Conservation (phyloP, 2,113 vertebrate genomes). For the Amblyopsis rosae region DNA sequence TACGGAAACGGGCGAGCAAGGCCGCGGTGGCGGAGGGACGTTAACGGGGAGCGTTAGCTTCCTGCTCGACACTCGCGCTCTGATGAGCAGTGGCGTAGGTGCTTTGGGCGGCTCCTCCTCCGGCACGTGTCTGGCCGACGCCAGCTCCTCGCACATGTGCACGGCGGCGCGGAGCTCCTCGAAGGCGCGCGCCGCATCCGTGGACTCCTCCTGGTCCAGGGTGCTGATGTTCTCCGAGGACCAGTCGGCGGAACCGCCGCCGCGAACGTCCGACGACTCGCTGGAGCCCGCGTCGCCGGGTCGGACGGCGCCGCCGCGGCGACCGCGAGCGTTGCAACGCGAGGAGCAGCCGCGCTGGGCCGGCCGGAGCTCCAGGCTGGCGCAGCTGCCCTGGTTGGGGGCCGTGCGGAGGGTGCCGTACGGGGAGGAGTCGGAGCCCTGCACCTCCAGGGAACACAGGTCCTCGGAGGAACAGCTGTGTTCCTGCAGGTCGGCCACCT, state of each 20-base stretch:
- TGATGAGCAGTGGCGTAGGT: constrained; percentile 62
- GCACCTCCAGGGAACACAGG: constrained; percentile 85
- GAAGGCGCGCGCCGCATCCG: constrained; percentile 52
- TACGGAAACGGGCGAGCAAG: constrained; percentile 69
- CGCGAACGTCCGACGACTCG: constrained; percentile 71
- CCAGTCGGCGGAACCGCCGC: constrained; percentile 75
- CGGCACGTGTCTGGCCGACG: constrained; percentile 69
- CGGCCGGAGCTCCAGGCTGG: constrained; percentile 72
- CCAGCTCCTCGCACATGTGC: constrained; percentile 69
- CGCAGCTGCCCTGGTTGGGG: constrained; percentile 72
- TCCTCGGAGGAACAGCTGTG: constrained; percentile 84
- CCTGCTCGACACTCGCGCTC: constrained; percentile 67
- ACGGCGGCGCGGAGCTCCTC: constrained; percentile 58
- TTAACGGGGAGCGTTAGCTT: constrained; percentile 67
- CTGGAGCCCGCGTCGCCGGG: constrained; percentile 68
- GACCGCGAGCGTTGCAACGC: constrained; percentile 47
- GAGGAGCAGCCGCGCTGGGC: constrained; percentile 42
- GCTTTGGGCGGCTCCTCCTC: constrained; percentile 67
- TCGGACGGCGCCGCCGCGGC: constrained; percentile 56
- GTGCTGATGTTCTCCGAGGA: constrained; percentile 78
- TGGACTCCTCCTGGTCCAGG: constrained; percentile 75
- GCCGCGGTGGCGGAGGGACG: constrained; percentile 63
- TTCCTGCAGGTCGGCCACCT: constrained; percentile 77
- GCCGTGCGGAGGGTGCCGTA: constrained; percentile 70
- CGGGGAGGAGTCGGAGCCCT: constrained; percentile 81